Evolutionary conservation across 2,888 invertebrate species (phyloP), one percentile per base, ranked within the genome.

Genomic region (Sarcophaga subvicina): DNA sequence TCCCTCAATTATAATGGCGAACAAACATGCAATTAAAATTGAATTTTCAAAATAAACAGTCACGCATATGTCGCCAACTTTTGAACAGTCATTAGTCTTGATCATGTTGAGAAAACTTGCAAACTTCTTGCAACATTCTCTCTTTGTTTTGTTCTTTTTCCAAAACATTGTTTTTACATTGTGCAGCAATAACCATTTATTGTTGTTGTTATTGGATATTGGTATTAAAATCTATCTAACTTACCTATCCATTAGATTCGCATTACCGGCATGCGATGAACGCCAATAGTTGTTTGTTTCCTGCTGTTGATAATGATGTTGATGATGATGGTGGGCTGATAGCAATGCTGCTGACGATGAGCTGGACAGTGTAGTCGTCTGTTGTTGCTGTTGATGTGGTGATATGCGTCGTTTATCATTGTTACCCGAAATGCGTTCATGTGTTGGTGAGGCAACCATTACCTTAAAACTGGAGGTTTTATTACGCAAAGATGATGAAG

Each of bases 181-280:
- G 17, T 63, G 17, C 54, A 54, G 17, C 54, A 37, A 37, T 37
- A 37, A 37, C 8, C 37, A 37, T 37, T 37, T 2, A 54, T 45
- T 67, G 22, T 37, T 37, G 37, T 37, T 37, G 64, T 64, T 14
- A 25, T 25, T 27, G 6, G 3, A 27, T 25, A 25, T 45, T 45
- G 3, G 59, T 49, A 70, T 6, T 66, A 49, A 54, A 80, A 60
- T 70, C 27, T 66, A 27, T 54, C 64, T 8, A 37, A 88, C 91
- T 90, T 83, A 92, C 92, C 92, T 92, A 88, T 91, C 91, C 89
- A 92, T 89, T 54, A 91, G 88, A 88, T 91, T 92, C 69, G 91
- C 91, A 89, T 91, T 92, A 87, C 90, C 92, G 71, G 84, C 81
- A 49, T 90, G 90, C 76, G 90, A 90, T 59, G 87, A 84, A 77